phyloP scores from a whole-genome alignment of 2,797 vertebrate genomes.

The Rhinichthys osculus region DNA sequence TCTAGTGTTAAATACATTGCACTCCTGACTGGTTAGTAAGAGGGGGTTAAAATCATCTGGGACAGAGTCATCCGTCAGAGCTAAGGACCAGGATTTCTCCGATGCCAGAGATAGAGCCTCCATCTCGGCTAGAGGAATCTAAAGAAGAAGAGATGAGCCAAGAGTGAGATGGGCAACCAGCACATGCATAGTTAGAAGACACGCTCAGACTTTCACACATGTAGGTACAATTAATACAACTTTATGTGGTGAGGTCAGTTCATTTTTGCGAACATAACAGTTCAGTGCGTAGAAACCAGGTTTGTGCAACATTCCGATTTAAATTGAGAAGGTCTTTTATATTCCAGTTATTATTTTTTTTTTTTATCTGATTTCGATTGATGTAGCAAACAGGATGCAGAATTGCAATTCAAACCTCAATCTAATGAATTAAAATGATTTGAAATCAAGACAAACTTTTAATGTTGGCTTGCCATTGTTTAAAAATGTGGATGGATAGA shows the following conservation, averaged over 20 bases:
- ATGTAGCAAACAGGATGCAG: not conserved
- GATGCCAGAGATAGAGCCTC: constrained; percentile 99
- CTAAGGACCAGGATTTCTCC: constrained; percentile 98
- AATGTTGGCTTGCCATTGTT: not conserved
- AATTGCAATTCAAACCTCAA: not conserved
- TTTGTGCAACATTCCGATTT: not conserved
- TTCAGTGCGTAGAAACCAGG: not conserved
- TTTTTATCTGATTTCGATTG: not conserved
- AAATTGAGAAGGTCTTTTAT: not conserved
- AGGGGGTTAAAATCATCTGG: constrained; percentile 92
- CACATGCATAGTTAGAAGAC: constrained; percentile 56
- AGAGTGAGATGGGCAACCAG: constrained; percentile 84
- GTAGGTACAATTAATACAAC: not conserved
- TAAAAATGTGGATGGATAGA: not conserved
- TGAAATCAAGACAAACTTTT: not conserved
- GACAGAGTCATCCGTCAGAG: constrained; percentile 95
- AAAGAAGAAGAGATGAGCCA: constrained; percentile 91
- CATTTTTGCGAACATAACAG: not conserved
- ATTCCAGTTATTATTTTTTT: not conserved
- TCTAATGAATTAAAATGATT: not conserved
- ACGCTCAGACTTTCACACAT: constrained; percentile 49
- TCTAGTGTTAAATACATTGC: constrained; percentile 93
- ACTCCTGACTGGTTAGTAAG: constrained; percentile 95
- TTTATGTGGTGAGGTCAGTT: not conserved
- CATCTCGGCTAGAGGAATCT: constrained; percentile 99